Evolutionary conservation across 2,888 invertebrate genomes (phyloP), one percentile per base, ranked within the genome.

Genomic region (Holacanthella duospinosa): DNA sequence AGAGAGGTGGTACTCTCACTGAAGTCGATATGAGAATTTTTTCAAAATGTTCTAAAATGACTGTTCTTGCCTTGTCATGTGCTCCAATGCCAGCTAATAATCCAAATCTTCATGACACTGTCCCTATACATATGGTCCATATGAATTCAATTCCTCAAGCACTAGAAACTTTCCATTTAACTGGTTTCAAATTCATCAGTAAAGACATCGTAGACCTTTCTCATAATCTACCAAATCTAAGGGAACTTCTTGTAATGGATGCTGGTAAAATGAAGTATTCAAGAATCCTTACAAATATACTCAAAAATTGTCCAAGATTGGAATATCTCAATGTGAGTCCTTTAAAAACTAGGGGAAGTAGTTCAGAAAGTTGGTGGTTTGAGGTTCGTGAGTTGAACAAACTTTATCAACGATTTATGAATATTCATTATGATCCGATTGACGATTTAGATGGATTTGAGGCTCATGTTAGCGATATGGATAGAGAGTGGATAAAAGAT

Each of bases 381-480:
- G 71, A 71, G 63, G 61, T 70, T 16, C 43, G 56, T 16, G 63
- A 62, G 21, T 53, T 71, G 12, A 60, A 63, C 19, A 54, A 65
- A 29, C 55, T 71, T 19, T 70, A 68, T 55, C 59, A 66, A 16
- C 63, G 61, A 55, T 71, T 71, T 28, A 71, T 71, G 69, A 64
- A 64, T 24, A 64, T 66, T 25, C 43, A 64, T 2, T 71, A 64
- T 53, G 69, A 71, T 43, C 66, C 66, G 9, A 66, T 70, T 26
- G 71, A 71, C 57, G 69, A 70, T 29, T 55, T 68, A 25, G 71
- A 70, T 54, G 68, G 69, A 24, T 66, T 70, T 36, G 71, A 68
- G 61, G 68, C 71, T 21, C 56, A 53, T 55, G 64, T 71, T 59
- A 62, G 21, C 12, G 56, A 48, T 0, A 43, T 48, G 16, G 70